Base-by-base conservation (phyloP, 1,140 invertebrate genomes). In the Tetraneura akinire region DNA sequence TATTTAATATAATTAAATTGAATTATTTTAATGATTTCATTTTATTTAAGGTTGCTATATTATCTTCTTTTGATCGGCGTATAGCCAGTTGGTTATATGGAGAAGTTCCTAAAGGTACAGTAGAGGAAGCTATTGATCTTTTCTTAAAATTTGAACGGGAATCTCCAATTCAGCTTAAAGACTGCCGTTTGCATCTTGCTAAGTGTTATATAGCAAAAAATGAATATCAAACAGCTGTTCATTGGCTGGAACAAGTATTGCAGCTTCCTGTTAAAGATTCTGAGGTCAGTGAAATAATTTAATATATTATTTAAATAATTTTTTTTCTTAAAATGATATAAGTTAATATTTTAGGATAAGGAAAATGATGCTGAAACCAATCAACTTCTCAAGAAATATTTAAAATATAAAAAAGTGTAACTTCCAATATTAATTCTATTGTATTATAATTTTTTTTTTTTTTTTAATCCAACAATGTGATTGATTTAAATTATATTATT, bases 11-110 rank as follows among this genome's bases (percentile, higher is more conserved):
- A 68, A n/a, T 21, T n/a, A n/a, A 80, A 60, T 21, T 16, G 29
- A 21, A 1, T 66, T n/a, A n/a, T n/a, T n/a, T 42, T 4, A 42
- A 66, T 23, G 10, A 26, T 18, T 8, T 26, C 18, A 23, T 21
- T 11, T 11, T 51, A 55, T 14, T 73, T 18, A 80, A 90, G 88
- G 88, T 90, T n/a, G 87, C 89, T 51, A 86, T 85, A 83, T 85
- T 93, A 73, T 87, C 88, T 18, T 93, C 91, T 91, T 82, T 92
- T 53, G 91, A 94, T 84, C 87, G 90, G 81, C 92, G 92, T 86
- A 88, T 92, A 42, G 93, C 92, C 16, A 84, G 89, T 32, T 88
- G 92, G 18, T 84, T 94, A 21, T 93, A 90, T 87, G 89, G 88
- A 11, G 88, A 90, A 78, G 88, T 91, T 55, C 92, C 92, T 47